A percentile compares a stretch with the other conserved stretches of the same genome.
Evolutionary conservation across 2,888 invertebrate species (phyloP).

Genomic region (Gastrophysa polygoni): DNA sequence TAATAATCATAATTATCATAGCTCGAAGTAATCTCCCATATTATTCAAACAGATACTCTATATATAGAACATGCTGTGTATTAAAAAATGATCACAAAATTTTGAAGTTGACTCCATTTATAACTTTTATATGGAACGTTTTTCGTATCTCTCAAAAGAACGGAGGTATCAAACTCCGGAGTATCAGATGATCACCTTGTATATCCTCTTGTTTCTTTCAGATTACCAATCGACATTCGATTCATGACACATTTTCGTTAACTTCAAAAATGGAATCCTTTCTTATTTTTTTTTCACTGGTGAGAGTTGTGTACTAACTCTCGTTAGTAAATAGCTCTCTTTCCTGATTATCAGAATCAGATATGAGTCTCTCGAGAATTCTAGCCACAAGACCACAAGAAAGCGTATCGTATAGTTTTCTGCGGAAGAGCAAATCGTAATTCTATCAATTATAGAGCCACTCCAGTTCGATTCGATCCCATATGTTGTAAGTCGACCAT

Average conservation of each 20-base stretch:
- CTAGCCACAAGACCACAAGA: constrained; percentile 31
- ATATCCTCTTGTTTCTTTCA: too few species aligned
- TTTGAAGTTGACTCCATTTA: too few species aligned
- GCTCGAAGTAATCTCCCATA: too few species aligned
- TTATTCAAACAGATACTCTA: too few species aligned
- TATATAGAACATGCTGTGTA: too few species aligned
- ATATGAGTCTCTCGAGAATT: constrained; percentile 35
- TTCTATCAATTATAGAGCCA: constrained; percentile 43
- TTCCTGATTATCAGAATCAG: constrained; percentile 34
- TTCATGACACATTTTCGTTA: not conserved
- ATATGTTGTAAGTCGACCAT: constrained; percentile 14
- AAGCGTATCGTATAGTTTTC: constrained; percentile 29
- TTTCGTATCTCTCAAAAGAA: too few species aligned
- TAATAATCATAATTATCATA: too few species aligned
- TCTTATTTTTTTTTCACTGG: not conserved
- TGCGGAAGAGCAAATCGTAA: constrained; percentile 43
- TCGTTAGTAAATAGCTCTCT: constrained; percentile 23
- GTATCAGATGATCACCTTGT: too few species aligned
- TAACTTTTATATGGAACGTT: too few species aligned
- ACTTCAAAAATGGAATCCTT: not conserved
- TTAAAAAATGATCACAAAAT: too few species aligned
- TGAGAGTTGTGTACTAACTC: constrained; percentile 5
- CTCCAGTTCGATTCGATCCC: constrained; percentile 32
- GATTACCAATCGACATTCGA: too few species aligned
- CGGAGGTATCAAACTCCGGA: too few species aligned